phyloP scores from a whole-genome alignment of 1,140 invertebrate species.

The Nylanderia fulva region DNA sequence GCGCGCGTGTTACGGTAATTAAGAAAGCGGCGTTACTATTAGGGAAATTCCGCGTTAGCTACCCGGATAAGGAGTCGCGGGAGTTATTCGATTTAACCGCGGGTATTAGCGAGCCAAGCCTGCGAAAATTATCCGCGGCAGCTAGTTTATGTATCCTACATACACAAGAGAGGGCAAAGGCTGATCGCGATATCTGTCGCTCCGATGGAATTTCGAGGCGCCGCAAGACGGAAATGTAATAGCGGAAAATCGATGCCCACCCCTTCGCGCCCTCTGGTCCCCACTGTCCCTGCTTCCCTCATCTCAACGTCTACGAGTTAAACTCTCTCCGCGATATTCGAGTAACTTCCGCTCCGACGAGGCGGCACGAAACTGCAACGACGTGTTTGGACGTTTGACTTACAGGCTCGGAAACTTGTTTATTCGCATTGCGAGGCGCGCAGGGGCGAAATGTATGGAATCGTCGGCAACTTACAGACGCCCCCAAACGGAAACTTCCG shows the following conservation, averaged over 20 bases:
- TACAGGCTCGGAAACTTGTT: slow-evolving; percentile 65
- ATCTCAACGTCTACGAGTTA: slow-evolving; percentile 41
- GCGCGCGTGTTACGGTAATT: slow-evolving; percentile 44
- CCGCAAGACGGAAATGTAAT: slow-evolving; percentile 42
- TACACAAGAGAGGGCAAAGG: slow-evolving; percentile 18
- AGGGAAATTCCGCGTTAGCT: slow-evolving; percentile 50
- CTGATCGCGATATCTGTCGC: slow-evolving; percentile 50
- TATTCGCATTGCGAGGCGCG: slow-evolving; percentile 61
- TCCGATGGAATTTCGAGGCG: slow-evolving; percentile 38
- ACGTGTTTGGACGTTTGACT: slow-evolving; percentile 72
- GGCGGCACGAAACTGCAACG: slow-evolving; percentile 55
- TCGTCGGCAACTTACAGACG: slow-evolving; percentile 41
- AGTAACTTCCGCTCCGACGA: slow-evolving; percentile 60
- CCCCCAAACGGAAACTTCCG: slow-evolving; percentile 56
- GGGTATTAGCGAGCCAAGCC: slow-evolving; percentile 63
- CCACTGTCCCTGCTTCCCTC: neutral
- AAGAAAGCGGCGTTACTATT: slow-evolving; percentile 56
- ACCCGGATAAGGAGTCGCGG: slow-evolving; percentile 39
- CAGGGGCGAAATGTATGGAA: slow-evolving; percentile 53
- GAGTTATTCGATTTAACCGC: slow-evolving; percentile 62
- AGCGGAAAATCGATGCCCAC: slow-evolving; percentile 50
- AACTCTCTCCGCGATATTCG: slow-evolving; percentile 57
- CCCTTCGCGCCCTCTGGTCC: neutral
- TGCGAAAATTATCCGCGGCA: slow-evolving; percentile 53
- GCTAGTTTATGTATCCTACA: slow-evolving; percentile 64